phyloP scores from a whole-genome alignment of 1,140 invertebrate species.

The Ptiloglossa arizonensis region DNA sequence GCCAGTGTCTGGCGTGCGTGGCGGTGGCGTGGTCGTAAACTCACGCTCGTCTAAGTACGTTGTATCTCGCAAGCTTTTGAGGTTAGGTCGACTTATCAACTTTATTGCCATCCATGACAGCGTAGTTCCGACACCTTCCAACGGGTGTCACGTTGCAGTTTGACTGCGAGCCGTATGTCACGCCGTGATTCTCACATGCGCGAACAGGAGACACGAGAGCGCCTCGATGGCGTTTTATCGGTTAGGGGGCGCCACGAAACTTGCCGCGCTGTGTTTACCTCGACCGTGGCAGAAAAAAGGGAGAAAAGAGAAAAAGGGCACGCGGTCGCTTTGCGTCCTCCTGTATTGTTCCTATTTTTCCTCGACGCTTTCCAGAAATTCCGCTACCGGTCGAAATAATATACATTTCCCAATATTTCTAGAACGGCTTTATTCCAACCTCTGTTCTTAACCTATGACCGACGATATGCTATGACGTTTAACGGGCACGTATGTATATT shows the following conservation, averaged over 20 bases:
- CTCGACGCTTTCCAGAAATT: neutral
- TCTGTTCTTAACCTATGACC: neutral
- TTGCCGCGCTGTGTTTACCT: conserved; percentile 67
- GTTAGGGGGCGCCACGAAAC: conserved; percentile 67
- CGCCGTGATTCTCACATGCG: conserved; percentile 44
- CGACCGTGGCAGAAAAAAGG: conserved; percentile 52
- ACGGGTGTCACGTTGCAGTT: conserved; percentile 49
- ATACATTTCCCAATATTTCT: neutral
- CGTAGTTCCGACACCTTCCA: conserved; percentile 5
- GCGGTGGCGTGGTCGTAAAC: conserved; percentile 43
- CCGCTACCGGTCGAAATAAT: neutral
- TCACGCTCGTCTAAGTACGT: conserved; percentile 18
- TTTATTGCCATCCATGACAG: conserved; percentile 8
- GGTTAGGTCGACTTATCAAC: conserved; percentile 47
- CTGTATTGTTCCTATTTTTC: conserved; percentile 13
- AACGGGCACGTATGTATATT: neutral
- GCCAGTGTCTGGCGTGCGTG: conserved; percentile 52
- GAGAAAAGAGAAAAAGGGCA: conserved; percentile 47
- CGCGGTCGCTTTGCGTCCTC: conserved; percentile 35
- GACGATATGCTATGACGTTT: neutral
- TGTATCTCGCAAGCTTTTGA: conserved; percentile 47
- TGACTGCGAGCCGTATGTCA: conserved; percentile 37
- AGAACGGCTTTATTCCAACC: neutral
- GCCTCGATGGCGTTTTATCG: conserved; percentile 48
- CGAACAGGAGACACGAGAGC: conserved; percentile 27